Evolutionary conservation across 2,888 invertebrate species (phyloP), one percentile per base, ranked within the genome.

Genomic region (Trichacis sp.): DNA sequence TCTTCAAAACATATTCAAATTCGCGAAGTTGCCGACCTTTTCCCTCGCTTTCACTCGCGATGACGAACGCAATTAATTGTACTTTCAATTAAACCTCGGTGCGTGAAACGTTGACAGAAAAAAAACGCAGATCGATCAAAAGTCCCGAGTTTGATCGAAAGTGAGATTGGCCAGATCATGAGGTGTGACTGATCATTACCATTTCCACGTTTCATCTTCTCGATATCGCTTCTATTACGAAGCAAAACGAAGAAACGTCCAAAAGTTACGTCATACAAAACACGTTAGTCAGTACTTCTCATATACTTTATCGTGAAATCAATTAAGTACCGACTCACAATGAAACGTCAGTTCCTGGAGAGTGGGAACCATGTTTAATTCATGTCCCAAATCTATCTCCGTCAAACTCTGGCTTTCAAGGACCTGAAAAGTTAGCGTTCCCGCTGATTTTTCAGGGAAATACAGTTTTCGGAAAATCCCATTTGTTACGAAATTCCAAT

Each of bases 161-260:
- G 51, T 8, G 12, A 47, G 47, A 47, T 47, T 33, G 48, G 2
- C 24, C 9, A 36, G 62, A 62, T 53, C 42, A 56, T 47, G 56
- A 62, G 56, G 62, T 63, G 63, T 63, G 63, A 57, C 63, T 57
- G 63, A 63, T 63, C 45, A 53, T 63, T 57, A 52, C 52, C 57
- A 30, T 57, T 63, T 57, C 45, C 57, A 57, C 57, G 29, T 47
- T 52, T 62, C 47, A n/a, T 19, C 50, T 24, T 49, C 50, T 30
- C 18, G 19, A 36, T 56, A 56, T 9, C 38, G 18, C 62, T 43
- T 62, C 56, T 52, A 56, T 52, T 17, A 43, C 48, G 33, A 8
- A 24, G 30, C 45, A 52, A 48, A 48, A 62, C 48, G 52, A 19
- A 15, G 6, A 42, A 8, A 42, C 14, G 42, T 42, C n/a, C 8